phyloP scores from a whole-genome alignment of 2,113 vertebrate genomes.

The Coracopsis vasa region DNA sequence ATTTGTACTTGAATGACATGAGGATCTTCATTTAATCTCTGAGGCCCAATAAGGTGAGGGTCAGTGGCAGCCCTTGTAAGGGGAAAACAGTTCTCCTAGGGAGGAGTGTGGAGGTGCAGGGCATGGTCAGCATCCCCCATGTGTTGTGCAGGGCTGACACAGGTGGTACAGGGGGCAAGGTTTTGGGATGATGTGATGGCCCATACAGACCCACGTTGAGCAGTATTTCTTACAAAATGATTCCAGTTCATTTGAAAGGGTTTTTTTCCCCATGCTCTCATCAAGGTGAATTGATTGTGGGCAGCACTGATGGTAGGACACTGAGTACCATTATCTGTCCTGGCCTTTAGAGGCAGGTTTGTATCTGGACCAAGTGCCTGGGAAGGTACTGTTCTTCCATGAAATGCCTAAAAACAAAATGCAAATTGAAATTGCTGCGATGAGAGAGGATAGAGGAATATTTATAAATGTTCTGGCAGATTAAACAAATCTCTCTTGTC shows the following conservation, averaged over 20 bases:
- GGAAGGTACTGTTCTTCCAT: background rate
- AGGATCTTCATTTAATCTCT: background rate
- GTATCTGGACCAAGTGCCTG: background rate
- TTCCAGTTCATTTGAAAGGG: background rate
- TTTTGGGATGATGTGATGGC: background rate
- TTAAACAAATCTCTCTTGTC: background rate
- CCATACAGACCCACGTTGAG: background rate
- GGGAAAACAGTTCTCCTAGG: background rate
- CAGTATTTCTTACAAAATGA: background rate
- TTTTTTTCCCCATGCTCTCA: accelerated
- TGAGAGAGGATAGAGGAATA: background rate
- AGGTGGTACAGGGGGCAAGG: accelerated
- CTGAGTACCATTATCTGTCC: accelerated
- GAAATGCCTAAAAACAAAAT: background rate
- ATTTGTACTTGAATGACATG: background rate
- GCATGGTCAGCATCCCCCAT: background rate
- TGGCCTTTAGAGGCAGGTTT: background rate
- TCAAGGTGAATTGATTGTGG: background rate
- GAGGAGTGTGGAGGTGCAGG: accelerated
- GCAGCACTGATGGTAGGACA: background rate
- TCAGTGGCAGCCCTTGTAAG: background rate
- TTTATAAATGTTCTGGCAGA: background rate
- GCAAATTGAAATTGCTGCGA: background rate
- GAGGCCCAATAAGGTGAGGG: background rate
- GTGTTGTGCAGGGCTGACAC: background rate